phyloP scores from a whole-genome alignment of 2,113 vertebrate genomes.

The Notothenia rossii region DNA sequence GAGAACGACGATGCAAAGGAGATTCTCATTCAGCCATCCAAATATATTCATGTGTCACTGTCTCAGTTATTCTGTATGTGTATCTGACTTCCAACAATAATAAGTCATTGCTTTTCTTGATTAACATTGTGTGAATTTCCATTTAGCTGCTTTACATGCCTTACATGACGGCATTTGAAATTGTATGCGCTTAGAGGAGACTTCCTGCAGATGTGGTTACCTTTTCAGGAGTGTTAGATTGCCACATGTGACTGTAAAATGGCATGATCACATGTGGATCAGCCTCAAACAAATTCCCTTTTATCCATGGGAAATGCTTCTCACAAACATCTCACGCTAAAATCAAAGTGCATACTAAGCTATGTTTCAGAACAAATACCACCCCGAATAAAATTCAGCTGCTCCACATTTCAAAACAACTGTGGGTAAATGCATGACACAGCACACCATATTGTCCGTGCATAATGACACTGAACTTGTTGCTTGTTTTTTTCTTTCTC shows the following conservation, averaged over 20 bases:
- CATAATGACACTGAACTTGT: slow-evolving; percentile 55
- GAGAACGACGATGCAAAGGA: slow-evolving; percentile 47
- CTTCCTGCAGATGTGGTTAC: slow-evolving; percentile 74
- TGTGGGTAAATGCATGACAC: slow-evolving; percentile 57
- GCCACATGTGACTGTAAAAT: slow-evolving; percentile 67
- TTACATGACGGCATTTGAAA: slow-evolving; percentile 55
- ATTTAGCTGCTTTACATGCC: slow-evolving; percentile 66
- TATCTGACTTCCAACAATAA: slow-evolving; percentile 64
- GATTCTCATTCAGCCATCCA: slow-evolving; percentile 51
- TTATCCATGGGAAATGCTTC: slow-evolving; percentile 33
- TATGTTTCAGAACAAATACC: slow-evolving; percentile 66
- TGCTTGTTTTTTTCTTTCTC: slow-evolving; percentile 20
- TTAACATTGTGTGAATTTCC: slow-evolving; percentile 62
- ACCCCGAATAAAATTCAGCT: slow-evolving; percentile 31
- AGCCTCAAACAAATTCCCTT: slow-evolving; percentile 59
- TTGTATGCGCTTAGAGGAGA: slow-evolving; percentile 47
- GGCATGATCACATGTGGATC: slow-evolving; percentile 66
- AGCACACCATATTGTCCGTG: slow-evolving; percentile 53
- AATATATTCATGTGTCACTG: slow-evolving; percentile 53
- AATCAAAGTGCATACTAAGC: slow-evolving; percentile 66
- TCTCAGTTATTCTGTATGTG: slow-evolving; percentile 41
- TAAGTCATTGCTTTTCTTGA: slow-evolving; percentile 48
- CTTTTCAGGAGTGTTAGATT: slow-evolving; percentile 71
- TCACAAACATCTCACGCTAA: slow-evolving; percentile 53
- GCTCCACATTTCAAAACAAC: slow-evolving; percentile 53